Evolutionary conservation across 1,140 invertebrate species (phyloP).

Genomic region (Drosophila simulans): DNA sequence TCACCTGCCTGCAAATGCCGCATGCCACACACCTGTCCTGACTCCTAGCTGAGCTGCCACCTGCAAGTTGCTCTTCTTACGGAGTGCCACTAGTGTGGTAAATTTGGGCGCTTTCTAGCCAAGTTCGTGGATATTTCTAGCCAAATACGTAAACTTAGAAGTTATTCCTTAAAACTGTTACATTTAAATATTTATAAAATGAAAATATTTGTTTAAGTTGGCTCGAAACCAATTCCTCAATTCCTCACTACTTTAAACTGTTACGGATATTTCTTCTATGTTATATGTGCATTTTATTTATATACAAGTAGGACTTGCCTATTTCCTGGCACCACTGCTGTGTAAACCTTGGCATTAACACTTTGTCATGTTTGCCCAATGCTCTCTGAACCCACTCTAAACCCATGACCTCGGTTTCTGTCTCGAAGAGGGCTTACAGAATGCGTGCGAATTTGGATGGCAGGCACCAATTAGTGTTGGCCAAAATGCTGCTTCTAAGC

Average conservation of each 20-base stretch:
- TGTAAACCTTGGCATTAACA: slow-evolving; percentile 73
- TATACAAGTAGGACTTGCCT: neutral
- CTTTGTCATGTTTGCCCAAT: slow-evolving; percentile 73
- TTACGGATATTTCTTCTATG: no score
- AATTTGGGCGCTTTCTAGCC: neutral
- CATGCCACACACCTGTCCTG: slow-evolving; percentile 36
- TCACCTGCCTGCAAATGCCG: slow-evolving; percentile 19
- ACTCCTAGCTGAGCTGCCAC: slow-evolving; percentile 16
- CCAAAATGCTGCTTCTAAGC: slow-evolving; percentile 23
- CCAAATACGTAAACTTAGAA: no score
- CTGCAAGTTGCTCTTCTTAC: slow-evolving; percentile 27
- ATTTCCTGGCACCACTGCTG: slow-evolving; percentile 11
- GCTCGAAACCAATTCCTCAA: no score
- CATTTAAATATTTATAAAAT: no score
- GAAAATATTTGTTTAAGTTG: no score
- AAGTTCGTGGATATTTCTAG: neutral
- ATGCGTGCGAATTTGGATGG: slow-evolving; percentile 45
- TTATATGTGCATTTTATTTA: no score
- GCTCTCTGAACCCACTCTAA: slow-evolving; percentile 48
- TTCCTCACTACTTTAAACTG: no score
- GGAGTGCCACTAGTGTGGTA: slow-evolving; percentile 15
- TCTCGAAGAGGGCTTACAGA: slow-evolving; percentile 1
- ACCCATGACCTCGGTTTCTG: slow-evolving; percentile 9
- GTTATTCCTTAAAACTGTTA: no score
- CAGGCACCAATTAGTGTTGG: slow-evolving; percentile 68